Evolutionary conservation across 2,797 vertebrate genomes (phyloP).

Genomic region (Chiroxiphia lanceolata): DNA sequence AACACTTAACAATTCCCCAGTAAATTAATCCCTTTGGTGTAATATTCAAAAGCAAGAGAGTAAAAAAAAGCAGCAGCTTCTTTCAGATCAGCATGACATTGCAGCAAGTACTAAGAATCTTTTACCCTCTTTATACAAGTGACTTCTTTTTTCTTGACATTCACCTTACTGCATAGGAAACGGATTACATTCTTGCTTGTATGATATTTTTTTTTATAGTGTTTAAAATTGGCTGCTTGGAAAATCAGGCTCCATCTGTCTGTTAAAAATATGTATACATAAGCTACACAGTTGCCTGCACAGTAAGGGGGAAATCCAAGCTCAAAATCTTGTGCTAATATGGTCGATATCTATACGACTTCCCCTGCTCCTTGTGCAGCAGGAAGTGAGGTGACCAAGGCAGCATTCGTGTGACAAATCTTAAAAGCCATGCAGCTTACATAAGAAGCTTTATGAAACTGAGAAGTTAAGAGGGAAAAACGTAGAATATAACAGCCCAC

Average conservation of each 20-base stretch:
- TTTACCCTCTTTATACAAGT: not conserved
- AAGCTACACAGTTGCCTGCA: not conserved
- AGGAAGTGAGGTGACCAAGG: not conserved
- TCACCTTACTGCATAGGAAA: not conserved
- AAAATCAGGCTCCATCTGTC: not conserved
- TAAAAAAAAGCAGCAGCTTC: not conserved
- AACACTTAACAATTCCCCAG: conserved; percentile 50
- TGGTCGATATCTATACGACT: not conserved
- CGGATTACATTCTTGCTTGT: not conserved
- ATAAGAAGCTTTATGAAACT: not conserved
- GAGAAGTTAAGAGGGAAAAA: not conserved
- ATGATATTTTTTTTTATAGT: not conserved
- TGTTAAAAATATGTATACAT: not conserved
- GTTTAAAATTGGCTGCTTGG: not conserved
- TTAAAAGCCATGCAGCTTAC: not conserved
- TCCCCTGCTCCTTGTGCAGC: accelerated
- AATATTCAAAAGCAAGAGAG: conserved; percentile 5
- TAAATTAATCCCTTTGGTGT: conserved; percentile 62
- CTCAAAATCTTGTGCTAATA: not conserved
- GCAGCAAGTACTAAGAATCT: not conserved
- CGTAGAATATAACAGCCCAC: not conserved
- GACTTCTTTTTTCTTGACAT: not conserved
- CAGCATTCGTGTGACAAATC: not conserved
- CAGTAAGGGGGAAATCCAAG: not conserved
- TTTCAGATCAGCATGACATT: conserved; percentile 13